Base-by-base conservation (phyloP, 2,888 invertebrate species). In the Dugesia japonica region DNA sequence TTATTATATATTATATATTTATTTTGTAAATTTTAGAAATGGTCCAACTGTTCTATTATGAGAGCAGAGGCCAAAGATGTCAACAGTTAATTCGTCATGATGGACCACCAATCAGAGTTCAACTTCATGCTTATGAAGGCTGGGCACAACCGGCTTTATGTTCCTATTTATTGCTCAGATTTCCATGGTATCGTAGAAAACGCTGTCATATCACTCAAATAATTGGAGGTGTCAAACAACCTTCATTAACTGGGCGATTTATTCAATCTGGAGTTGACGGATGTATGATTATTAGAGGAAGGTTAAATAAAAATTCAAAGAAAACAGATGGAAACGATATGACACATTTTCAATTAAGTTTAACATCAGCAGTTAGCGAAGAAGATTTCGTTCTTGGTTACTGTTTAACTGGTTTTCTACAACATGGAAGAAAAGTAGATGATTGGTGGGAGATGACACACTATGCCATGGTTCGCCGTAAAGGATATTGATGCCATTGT, bases 301-400 rank as follows among this genome's bases (percentile, higher is more conserved):
- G 89, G 33, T 90, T 90, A 84, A 90, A 90, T n/a, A 56, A 56
- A 56, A 56, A n/a, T 56, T 23, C n/a, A 56, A 56, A 56, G n/a
- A 56, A 56, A n/a, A 23, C 23, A 56, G 56, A 56, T 4, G 56
- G 17, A 4, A 23, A 56, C 17, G 56, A 23, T 13, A 56, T 56
- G 56, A 56, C 76, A n/a, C 71, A 77, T 23, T 84, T 83, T 79
- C 79, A 80, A 74, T 86, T 91, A 83, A 89, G 89, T 85, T 88
- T 92, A 82, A 91, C 91, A 78, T 90, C 91, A 78, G 90, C 91
- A 85, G 90, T 92, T 81, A 89, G 90, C 72, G 89, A 89, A 82
- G 89, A 90, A 74, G 91, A 92, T 86, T 91, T 91, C 87, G 91
- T 91, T 86, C 90, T 91, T 89, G 91, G 91, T 74, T 92, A 91